Conservation (phyloP, 2,113 vertebrate genomes). For the Clarias magur region DNA sequence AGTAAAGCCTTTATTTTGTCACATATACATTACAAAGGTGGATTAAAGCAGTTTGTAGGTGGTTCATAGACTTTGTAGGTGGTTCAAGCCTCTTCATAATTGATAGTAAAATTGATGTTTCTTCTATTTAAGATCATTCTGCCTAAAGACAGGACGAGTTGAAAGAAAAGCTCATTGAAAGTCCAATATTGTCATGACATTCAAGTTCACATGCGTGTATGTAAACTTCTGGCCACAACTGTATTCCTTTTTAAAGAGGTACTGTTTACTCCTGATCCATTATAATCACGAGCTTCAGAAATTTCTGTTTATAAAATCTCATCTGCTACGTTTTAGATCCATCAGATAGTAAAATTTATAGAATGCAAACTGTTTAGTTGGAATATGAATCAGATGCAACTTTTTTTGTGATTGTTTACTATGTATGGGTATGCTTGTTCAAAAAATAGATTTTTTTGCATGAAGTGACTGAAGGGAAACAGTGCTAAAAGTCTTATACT, state of each 20-base stretch:
- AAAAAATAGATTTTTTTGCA: background rate
- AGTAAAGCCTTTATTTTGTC: too few relatives aligned
- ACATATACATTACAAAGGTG: too few relatives aligned
- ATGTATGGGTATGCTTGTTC: background rate
- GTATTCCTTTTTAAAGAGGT: background rate
- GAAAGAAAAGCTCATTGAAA: too few relatives aligned
- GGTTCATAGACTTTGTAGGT: too few relatives aligned
- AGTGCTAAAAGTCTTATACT: background rate
- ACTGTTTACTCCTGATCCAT: conserved; percentile 6
- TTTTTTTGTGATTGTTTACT: background rate
- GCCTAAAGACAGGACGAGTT: too few relatives aligned
- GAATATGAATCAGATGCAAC: background rate
- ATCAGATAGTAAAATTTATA: background rate
- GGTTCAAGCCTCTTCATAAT: too few relatives aligned
- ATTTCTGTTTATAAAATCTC: conserved; percentile 14
- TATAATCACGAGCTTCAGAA: background rate
- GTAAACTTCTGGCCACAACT: too few relatives aligned
- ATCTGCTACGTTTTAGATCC: background rate
- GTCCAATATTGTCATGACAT: too few relatives aligned
- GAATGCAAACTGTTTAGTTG: background rate
- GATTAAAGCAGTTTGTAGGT: too few relatives aligned
- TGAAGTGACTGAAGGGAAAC: background rate
- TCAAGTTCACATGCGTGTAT: too few relatives aligned
- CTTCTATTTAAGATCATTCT: too few relatives aligned
- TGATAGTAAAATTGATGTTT: too few relatives aligned